A percentile compares a stretch with the other conserved stretches of the same genome.
phyloP scores from a whole-genome alignment of 37 sponge, comb jelly and placozoan genomes.

The Chondrilla cf. caribensis region DNA sequence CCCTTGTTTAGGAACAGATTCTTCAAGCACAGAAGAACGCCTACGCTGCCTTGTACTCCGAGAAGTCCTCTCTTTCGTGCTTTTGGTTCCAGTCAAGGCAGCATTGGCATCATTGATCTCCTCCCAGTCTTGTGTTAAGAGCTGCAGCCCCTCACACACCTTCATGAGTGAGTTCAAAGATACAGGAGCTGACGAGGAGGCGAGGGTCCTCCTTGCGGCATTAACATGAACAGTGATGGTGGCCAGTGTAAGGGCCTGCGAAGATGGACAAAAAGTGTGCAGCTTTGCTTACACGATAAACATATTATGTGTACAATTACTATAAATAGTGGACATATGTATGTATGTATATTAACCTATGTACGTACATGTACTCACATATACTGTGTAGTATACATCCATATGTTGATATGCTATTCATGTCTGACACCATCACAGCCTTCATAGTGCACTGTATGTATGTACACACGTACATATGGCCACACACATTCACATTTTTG shows the following conservation, averaged over 20 bases:
- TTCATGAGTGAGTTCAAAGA: neutral
- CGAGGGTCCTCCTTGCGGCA: neutral
- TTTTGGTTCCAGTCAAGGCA: neutral
- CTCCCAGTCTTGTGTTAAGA: neutral
- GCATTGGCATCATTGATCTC: neutral
- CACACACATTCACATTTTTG: too few relatives aligned
- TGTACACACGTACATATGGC: too few relatives aligned
- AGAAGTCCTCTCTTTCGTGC: neutral
- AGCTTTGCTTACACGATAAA: too few relatives aligned
- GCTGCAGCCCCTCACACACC: neutral
- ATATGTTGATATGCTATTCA: too few relatives aligned
- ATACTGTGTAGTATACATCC: too few relatives aligned
- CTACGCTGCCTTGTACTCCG: neutral
- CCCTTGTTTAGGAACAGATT: neutral
- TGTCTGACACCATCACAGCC: too few relatives aligned
- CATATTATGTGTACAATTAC: too few relatives aligned
- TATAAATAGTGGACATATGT: too few relatives aligned
- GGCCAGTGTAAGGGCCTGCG: neutral
- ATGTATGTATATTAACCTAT: too few relatives aligned
- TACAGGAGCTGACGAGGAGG: neutral
- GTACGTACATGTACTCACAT: too few relatives aligned
- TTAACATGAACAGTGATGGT: slow-evolving; percentile 7
- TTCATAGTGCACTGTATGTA: too few relatives aligned
- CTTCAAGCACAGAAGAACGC: neutral
- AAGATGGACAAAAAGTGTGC: too few relatives aligned